phyloP scores from a whole-genome alignment of 2,888 invertebrate species.

The Cancer borealis region DNA sequence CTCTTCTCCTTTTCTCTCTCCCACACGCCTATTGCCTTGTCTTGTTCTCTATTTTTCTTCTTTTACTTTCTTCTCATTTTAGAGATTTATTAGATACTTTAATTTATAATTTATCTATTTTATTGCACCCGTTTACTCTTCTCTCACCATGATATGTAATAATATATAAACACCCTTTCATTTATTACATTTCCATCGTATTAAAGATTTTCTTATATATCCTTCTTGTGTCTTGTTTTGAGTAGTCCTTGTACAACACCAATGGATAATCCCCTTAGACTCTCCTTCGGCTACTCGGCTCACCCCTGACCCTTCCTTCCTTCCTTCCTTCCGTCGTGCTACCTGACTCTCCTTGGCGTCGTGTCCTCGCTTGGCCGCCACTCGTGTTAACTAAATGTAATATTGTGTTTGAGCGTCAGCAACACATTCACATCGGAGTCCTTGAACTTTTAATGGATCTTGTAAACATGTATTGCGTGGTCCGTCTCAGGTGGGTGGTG shows the following conservation, averaged over 20 bases:
- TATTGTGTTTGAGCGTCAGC: constrained; percentile 5
- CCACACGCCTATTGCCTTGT: neutral
- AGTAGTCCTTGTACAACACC: neutral
- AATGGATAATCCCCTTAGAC: neutral
- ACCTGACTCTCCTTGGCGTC: neutral
- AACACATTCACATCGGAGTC: neutral
- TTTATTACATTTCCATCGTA: neutral
- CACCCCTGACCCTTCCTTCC: constrained; percentile 26
- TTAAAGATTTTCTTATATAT: neutral
- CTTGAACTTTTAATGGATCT: constrained; percentile 37
- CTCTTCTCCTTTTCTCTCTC: neutral
- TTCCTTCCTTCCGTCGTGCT: neutral
- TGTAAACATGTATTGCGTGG: constrained; percentile 40
- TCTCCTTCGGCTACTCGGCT: constrained; percentile 5
- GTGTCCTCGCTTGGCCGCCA: neutral
- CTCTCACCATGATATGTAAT: too few species aligned
- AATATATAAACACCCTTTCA: too few species aligned
- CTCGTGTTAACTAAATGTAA: neutral
- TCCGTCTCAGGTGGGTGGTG: neutral
- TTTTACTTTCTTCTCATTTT: neutral
- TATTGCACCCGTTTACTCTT: too few species aligned
- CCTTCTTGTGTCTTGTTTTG: neutral
- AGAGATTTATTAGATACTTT: neutral
- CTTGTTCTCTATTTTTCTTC: neutral
- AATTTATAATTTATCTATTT: too few species aligned